A percentile compares a stretch with the other conserved stretches of the same genome.
Evolutionary conservation across 2,888 invertebrate species (phyloP).

Genomic region (Heliconius aoede): DNA sequence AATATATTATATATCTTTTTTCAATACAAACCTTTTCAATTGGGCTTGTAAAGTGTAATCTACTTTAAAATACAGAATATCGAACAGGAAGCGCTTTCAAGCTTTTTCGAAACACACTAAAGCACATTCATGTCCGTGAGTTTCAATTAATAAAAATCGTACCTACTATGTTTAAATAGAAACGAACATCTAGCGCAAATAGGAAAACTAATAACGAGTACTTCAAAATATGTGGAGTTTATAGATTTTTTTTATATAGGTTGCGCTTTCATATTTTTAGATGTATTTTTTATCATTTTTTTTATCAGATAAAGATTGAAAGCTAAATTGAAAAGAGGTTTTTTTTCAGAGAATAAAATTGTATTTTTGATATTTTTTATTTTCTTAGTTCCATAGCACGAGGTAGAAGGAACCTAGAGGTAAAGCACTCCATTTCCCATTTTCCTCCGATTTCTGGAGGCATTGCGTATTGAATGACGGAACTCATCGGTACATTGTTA

Average conservation of each 20-base stretch:
- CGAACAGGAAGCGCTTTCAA: conserved; percentile 16
- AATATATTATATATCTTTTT: not conserved
- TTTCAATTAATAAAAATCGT: conserved; percentile 23
- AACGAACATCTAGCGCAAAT: conserved; percentile 12
- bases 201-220: conserved; percentile 20
- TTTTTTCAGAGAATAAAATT: not conserved
- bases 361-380: too few relatives aligned
- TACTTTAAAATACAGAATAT: conserved; percentile 2
- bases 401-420: too few relatives aligned
- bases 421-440: too few relatives aligned
- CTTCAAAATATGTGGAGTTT: conserved; percentile 9
- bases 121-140: conserved; percentile 15
- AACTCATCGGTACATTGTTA: too few relatives aligned
- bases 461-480: too few relatives aligned
- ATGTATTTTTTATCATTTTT: conserved; percentile 4
- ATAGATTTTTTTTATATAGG: not conserved
- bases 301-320: not conserved
- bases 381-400: too few relatives aligned
- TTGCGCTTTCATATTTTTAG: not conserved
- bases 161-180: conserved; percentile 14
- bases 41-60: conserved; percentile 16
- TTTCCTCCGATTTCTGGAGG: too few relatives aligned
- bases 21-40: conserved; percentile 11
- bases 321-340: not conserved
- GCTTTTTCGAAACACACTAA: conserved; percentile 16